A percentile compares a stretch with the other conserved stretches of the same genome.
phyloP scores from a whole-genome alignment of 2,113 vertebrate species.

The human region GRCh38 chr22:44246001-44246500 shows the following conservation, averaged over 20 bases:
- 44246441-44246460: neutral
- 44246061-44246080: constrained; percentile 18
- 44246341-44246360: neutral
- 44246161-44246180: constrained; percentile 24
- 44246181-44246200: constrained; percentile 49
- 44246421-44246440: constrained; percentile 27
- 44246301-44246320: constrained; percentile 74
- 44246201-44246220: constrained; percentile 55
- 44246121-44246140: fast-evolving
- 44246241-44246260: constrained; percentile 81
- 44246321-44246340: constrained; percentile 72
- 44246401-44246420: constrained; percentile 56
- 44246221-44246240: constrained; percentile 65
- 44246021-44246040: constrained; percentile 57
- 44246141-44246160: neutral
- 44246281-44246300: constrained; percentile 68
- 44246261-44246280: constrained; percentile 80
- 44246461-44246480: neutral
- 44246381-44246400: constrained; percentile 15
- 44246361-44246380: neutral
- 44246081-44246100: neutral
- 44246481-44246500: neutral
- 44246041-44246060: neutral
- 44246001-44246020: neutral
- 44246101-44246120: neutral